These are phyloP conservation scores for Arctia plantaginis DNA, from an alignment of 2,888 invertebrate species.

Conservation along the genomic window DNA sequence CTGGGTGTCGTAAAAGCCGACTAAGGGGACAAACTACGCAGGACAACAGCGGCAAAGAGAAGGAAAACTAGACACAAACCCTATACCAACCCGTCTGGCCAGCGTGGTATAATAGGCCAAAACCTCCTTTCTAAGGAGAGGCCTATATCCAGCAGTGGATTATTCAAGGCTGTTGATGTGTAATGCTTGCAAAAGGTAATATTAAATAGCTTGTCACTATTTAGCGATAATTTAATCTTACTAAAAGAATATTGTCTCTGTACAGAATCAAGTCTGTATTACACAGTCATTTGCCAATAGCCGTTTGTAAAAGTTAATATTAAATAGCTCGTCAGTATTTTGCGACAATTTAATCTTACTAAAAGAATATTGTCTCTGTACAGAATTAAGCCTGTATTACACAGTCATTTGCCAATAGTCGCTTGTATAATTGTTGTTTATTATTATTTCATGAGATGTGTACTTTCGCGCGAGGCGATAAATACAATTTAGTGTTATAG, in stretches of 20 bases:
- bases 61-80: too few relatives aligned
- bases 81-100: too few relatives aligned
- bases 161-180: too few relatives aligned
- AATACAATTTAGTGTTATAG: slow-evolving; percentile 66
- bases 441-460: slow-evolving; percentile 67
- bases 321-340: background rate
- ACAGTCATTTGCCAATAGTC: slow-evolving; percentile 31
- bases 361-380: background rate
- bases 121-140: too few relatives aligned
- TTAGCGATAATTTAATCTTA: background rate
- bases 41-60: too few relatives aligned
- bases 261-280: slow-evolving; percentile 26
- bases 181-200: slow-evolving; percentile 23
- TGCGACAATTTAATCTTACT: background rate
- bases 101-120: too few relatives aligned
- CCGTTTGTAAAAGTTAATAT: slow-evolving; percentile 19
- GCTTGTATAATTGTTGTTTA: slow-evolving; percentile 39
- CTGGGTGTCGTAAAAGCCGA: too few relatives aligned
- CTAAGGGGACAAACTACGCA: too few relatives aligned
- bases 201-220: background rate
- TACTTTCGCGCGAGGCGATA: slow-evolving; percentile 57
- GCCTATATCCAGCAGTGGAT: too few relatives aligned
- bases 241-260: background rate
- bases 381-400: slow-evolving; percentile 29
- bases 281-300: slow-evolving; percentile 33